Percentiles rank a stretch among this genome's conserved stretches.
Evolutionary conservation across 1,140 invertebrate species (phyloP).

Genomic region (Pseudomyrmex flavicornis): DNA sequence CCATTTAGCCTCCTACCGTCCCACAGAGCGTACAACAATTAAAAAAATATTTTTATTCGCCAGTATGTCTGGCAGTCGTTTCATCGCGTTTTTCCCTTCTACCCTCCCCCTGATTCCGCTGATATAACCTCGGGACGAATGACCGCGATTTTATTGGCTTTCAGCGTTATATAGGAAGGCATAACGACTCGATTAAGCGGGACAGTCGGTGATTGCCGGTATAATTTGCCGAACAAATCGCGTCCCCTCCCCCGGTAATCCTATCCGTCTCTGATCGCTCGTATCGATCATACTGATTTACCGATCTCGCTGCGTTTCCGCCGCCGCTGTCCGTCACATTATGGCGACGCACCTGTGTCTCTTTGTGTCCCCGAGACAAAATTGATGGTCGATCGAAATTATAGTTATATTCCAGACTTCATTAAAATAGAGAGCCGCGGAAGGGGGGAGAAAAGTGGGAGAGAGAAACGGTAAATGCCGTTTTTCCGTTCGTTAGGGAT

Average conservation of each 20-base stretch:
- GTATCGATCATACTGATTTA: slow-evolving; percentile 73
- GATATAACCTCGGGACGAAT: slow-evolving; percentile 62
- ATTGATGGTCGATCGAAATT: slow-evolving; percentile 64
- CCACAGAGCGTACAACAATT: slow-evolving; percentile 49
- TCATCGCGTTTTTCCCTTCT: slow-evolving; percentile 45
- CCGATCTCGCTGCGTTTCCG: slow-evolving; percentile 59
- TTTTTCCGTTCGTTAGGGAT: slow-evolving; percentile 72
- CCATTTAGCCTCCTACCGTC: not conserved
- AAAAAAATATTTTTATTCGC: slow-evolving; percentile 69
- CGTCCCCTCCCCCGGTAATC: slow-evolving; percentile 67
- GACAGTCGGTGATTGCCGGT: slow-evolving; percentile 73
- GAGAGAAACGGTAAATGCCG: slow-evolving; percentile 50
- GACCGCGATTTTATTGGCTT: slow-evolving; percentile 70
- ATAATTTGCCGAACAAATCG: slow-evolving; percentile 76
- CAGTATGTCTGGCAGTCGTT: slow-evolving; percentile 52
- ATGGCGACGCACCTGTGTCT: slow-evolving; percentile 59
- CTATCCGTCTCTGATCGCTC: slow-evolving; percentile 62
- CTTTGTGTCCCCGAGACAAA: slow-evolving; percentile 60
- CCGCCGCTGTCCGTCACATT: slow-evolving; percentile 55
- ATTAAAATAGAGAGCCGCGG: slow-evolving; percentile 57
- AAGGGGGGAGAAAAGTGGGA: not conserved
- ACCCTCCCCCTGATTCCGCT: not conserved
- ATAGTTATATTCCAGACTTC: slow-evolving; percentile 64
- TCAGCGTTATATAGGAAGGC: slow-evolving; percentile 70
- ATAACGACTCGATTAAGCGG: slow-evolving; percentile 75